Conservation (phyloP, 1,140 invertebrate genomes). For the Heliconius hermathena region DNA sequence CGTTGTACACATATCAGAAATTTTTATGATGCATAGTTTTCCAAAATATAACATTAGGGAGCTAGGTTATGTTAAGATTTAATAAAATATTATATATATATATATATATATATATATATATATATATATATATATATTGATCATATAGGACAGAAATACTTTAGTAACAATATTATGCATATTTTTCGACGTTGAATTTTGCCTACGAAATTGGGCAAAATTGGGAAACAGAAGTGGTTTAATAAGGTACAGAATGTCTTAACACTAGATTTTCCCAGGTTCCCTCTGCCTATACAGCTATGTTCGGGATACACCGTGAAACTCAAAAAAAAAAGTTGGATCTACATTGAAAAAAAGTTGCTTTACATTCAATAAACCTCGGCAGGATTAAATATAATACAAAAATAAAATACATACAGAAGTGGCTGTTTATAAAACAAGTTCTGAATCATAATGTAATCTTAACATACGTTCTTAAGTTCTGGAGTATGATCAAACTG, state of each 20-base stretch:
- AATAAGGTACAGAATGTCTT: too few relatives aligned
- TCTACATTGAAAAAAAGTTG: background rate
- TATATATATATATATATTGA: background rate
- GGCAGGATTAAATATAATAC: conserved; percentile 10
- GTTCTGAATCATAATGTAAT: conserved; percentile 31
- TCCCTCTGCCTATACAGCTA: too few relatives aligned
- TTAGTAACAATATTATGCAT: too few relatives aligned
- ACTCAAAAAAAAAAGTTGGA: too few relatives aligned
- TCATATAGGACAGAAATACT: too few relatives aligned
- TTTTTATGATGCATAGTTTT: background rate
- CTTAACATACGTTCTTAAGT: conserved; percentile 29
- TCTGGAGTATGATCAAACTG: conserved; percentile 23
- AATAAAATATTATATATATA: background rate
- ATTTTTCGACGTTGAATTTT: too few relatives aligned
- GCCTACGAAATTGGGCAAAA: too few relatives aligned
- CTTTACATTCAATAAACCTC: conserved; percentile 6
- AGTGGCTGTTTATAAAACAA: conserved; percentile 29
- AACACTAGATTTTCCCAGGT: too few relatives aligned
- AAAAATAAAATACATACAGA: conserved; percentile 16
- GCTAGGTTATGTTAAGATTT: background rate
- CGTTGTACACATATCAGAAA: background rate
- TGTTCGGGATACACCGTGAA: too few relatives aligned
- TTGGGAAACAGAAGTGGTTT: too few relatives aligned
- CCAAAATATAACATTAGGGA: background rate
- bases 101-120: background rate